A percentile compares a stretch with the other conserved stretches of the same genome.
Conservation (phyloP, 92 coral and sea anemone species). For the Phenganax stokvisi region DNA sequence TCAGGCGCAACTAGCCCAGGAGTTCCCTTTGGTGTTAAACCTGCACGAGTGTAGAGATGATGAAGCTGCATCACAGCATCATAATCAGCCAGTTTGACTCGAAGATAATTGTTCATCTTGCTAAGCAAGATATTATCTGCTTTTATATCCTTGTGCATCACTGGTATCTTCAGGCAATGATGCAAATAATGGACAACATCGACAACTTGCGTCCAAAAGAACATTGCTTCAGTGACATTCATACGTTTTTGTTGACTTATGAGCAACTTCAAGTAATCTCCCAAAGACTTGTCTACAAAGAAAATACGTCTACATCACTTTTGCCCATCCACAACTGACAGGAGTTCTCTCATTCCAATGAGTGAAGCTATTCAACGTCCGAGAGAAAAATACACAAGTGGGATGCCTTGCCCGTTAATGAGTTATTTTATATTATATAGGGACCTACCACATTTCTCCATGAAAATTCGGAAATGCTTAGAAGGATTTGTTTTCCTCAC, state of each 20-base stretch:
- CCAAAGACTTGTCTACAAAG: constrained; percentile 4
- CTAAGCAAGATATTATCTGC: constrained; percentile 69
- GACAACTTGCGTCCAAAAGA: constrained; percentile 58
- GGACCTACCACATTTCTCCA: constrained; percentile 41
- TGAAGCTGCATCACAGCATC: constrained; percentile 63
- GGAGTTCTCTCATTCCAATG: too few species aligned
- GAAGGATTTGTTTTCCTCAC: neutral
- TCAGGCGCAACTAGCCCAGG: constrained; percentile 66
- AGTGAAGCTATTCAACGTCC: too few species aligned
- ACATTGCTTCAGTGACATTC: constrained; percentile 56
- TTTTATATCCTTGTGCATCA: constrained; percentile 83
- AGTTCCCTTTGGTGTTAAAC: constrained; percentile 64
- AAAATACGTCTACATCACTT: neutral
- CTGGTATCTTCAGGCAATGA: constrained; percentile 3
- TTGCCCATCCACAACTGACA: too few species aligned
- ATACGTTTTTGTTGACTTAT: constrained; percentile 6
- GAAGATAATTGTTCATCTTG: constrained; percentile 39
- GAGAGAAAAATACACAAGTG: too few species aligned
- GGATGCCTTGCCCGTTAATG: neutral
- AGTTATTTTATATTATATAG: neutral
- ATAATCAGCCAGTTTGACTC: constrained; percentile 81
- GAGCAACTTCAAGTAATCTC: constrained; percentile 20
- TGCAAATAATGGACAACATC: constrained; percentile 62
- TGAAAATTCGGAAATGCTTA: neutral
- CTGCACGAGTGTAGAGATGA: constrained; percentile 60